A percentile compares a stretch with the other conserved stretches of the same genome.
These are phyloP conservation scores for Isoperla grammatica DNA, from an alignment of 2,888 invertebrate species.

Conservation along the genomic window DNA sequence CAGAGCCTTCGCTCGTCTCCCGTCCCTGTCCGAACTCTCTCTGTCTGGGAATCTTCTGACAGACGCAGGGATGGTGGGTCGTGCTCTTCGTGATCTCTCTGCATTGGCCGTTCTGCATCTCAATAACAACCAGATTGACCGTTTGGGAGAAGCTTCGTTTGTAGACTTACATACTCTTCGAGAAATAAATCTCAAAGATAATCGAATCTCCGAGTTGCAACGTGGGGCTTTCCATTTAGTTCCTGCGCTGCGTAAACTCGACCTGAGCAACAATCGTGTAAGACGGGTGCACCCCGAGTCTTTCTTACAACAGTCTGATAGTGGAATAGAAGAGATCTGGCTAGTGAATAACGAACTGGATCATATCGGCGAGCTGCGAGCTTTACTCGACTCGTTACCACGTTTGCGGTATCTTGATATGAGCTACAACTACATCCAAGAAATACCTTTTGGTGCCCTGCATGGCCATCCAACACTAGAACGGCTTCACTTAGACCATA, in stretches of 20 bases:
- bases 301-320: conserved; percentile 64
- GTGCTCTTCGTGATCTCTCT: conserved; percentile 70
- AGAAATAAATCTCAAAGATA: conserved; percentile 55
- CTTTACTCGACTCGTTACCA: conserved; percentile 70
- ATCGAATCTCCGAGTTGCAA: conserved; percentile 67
- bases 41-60: conserved; percentile 65
- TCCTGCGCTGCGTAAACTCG: conserved; percentile 63
- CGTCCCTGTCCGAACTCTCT: conserved; percentile 63
- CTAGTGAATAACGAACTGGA: conserved; percentile 70
- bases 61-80: conserved; percentile 77
- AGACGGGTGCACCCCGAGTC: conserved; percentile 75
- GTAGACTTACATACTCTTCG: conserved; percentile 68
- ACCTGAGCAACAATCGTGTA: conserved; percentile 71
- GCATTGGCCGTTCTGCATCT: conserved; percentile 62
- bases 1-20: conserved; percentile 64
- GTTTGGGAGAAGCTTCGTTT: conserved; percentile 70
- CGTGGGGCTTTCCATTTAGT: conserved; percentile 73
- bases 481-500: conserved; percentile 73
- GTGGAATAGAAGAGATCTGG: conserved; percentile 63
- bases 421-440: conserved; percentile 69
- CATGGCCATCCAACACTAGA: conserved; percentile 76
- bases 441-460: conserved; percentile 71
- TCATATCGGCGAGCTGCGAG: conserved; percentile 66
- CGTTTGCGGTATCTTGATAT: conserved; percentile 71
- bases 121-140: conserved; percentile 64